A percentile compares a stretch with the other conserved stretches of the same genome.
Conservation (phyloP, 2,113 vertebrate genomes). For the Rattus rattus region DNA sequence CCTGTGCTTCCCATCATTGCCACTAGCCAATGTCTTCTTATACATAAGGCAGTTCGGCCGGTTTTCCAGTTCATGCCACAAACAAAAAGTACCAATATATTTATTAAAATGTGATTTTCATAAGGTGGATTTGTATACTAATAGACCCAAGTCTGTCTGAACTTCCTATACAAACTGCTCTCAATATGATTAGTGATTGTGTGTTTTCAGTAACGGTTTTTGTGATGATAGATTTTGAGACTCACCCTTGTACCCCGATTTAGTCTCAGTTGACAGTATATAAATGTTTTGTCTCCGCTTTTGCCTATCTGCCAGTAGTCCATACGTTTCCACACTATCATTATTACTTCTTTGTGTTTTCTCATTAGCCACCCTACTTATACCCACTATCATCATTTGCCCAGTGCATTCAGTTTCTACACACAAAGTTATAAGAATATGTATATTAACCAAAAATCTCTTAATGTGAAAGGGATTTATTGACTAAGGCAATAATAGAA, state of each 20-base stretch:
- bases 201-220: background rate
- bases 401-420: background rate
- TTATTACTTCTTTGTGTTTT: background rate
- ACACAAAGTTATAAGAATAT: background rate
- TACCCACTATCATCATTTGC: background rate
- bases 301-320: background rate
- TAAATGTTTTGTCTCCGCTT: background rate
- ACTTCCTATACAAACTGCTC: background rate
- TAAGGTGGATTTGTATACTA: background rate
- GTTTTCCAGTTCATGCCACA: background rate
- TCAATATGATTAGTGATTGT: background rate
- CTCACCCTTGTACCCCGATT: background rate
- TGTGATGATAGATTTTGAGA: background rate
- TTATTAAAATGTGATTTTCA: background rate
- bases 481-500: background rate
- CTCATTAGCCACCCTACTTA: background rate
- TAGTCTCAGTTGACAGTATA: background rate
- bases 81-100: background rate
- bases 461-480: background rate
- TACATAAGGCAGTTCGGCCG: background rate
- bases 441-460: background rate
- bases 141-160: background rate
- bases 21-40: background rate
- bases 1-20: background rate
- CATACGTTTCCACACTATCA: background rate